phyloP scores from a whole-genome alignment of 2,888 invertebrate genomes.

The Diaphora mendica region DNA sequence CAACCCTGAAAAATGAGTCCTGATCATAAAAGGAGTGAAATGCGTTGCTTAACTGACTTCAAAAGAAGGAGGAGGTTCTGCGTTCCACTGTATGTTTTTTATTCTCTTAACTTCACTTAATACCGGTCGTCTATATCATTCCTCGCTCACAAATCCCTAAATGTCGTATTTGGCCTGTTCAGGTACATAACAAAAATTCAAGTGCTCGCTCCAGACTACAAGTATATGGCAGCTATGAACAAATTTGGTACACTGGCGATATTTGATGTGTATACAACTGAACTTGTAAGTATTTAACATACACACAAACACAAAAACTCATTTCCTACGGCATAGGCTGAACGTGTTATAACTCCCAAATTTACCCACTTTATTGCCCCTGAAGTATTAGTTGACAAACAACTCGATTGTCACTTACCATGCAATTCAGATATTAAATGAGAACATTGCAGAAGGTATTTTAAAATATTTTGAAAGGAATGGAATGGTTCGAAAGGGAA shows the following conservation, averaged over 20 bases:
- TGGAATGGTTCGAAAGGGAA: too few species aligned
- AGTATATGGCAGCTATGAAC: slow-evolving; percentile 67
- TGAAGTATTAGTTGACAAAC: too few species aligned
- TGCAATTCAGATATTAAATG: too few species aligned
- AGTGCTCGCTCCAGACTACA: slow-evolving; percentile 72
- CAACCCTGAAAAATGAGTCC: too few species aligned
- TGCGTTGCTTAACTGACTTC: too few species aligned
- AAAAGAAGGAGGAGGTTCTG: too few species aligned
- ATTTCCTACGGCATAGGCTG: background rate
- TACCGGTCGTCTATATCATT: background rate
- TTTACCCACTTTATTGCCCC: too few species aligned
- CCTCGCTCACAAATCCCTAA: background rate
- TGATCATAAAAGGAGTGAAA: background rate
- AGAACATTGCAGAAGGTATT: too few species aligned
- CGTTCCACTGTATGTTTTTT: too few species aligned
- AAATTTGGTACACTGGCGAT: slow-evolving; percentile 66
- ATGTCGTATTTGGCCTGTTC: slow-evolving; percentile 31
- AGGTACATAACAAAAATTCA: slow-evolving; percentile 73
- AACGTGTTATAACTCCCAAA: too few species aligned
- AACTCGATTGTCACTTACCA: too few species aligned
- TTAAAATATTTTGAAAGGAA: too few species aligned
- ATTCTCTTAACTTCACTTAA: background rate
- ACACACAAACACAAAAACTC: background rate
- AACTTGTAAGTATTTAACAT: slow-evolving; percentile 60
- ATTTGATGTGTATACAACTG: slow-evolving; percentile 64